Evolutionary conservation across 1,140 invertebrate genomes (phyloP).

Genomic region (Ctenoplectra terminalis): DNA sequence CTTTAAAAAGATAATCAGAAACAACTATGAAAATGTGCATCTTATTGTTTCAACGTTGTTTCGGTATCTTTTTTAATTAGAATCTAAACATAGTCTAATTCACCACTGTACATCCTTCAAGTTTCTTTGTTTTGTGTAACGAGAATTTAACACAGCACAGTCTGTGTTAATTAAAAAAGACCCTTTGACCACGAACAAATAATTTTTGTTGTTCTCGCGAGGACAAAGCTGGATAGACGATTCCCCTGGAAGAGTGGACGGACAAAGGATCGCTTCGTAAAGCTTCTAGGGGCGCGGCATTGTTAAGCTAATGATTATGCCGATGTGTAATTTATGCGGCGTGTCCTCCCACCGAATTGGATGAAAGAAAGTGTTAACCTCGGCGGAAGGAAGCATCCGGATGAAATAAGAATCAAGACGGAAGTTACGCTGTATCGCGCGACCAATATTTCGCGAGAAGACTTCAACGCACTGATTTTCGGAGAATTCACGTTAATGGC

Average conservation of each 20-base stretch:
- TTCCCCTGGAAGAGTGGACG: not conserved
- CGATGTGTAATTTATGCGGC: slow-evolving; percentile 9
- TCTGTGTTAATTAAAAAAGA: not conserved
- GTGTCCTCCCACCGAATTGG: not conserved
- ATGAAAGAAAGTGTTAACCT: not conserved
- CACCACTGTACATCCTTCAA: not conserved
- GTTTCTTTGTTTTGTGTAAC: no score
- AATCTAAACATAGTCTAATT: not conserved
- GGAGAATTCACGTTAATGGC: no score
- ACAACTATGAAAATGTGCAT: not conserved
- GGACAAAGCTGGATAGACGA: not conserved
- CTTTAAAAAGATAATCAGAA: not conserved
- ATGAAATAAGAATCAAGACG: not conserved
- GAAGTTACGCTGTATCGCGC: not conserved
- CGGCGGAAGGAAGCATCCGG: not conserved
- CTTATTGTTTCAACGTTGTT: not conserved
- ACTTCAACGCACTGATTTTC: not conserved
- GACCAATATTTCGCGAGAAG: not conserved
- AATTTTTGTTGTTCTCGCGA: not conserved
- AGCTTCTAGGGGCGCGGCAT: not conserved
- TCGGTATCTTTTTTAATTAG: not conserved
- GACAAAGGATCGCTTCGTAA: not conserved
- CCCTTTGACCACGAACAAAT: not conserved
- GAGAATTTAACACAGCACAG: no score
- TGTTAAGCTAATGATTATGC: not conserved